Evolutionary conservation across 2,888 invertebrate species (phyloP).

Genomic region (Sinohyriopsis cumingii): DNA sequence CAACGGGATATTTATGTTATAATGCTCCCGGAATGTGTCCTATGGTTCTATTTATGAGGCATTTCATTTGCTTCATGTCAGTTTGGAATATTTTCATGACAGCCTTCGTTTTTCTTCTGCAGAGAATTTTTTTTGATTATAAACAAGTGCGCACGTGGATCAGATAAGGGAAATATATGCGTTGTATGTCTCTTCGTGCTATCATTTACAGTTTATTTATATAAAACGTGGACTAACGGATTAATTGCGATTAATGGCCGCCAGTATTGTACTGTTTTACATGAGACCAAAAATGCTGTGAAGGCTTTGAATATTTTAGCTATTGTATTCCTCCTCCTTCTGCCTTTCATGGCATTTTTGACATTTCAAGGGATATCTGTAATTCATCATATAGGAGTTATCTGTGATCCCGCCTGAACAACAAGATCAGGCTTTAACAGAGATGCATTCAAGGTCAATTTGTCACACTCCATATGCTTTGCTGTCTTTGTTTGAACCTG

Average conservation of each 20-base stretch:
- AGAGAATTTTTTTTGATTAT: slow-evolving; percentile 19
- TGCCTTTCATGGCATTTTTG: slow-evolving; percentile 46
- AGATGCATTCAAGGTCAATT: slow-evolving; percentile 41
- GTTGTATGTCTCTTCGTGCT: slow-evolving; percentile 40
- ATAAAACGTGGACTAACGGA: slow-evolving; percentile 58
- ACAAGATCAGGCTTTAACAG: slow-evolving; percentile 22
- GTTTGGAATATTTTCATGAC: slow-evolving; percentile 45
- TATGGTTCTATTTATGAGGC: slow-evolving; percentile 49
- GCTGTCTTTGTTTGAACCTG: slow-evolving; percentile 47
- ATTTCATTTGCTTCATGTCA: slow-evolving; percentile 54
- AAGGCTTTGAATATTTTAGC: slow-evolving; percentile 48
- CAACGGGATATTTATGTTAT: slow-evolving; percentile 49
- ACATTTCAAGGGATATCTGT: slow-evolving; percentile 38
- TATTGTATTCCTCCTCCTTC: slow-evolving; percentile 42
- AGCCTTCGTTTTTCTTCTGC: slow-evolving; percentile 36
- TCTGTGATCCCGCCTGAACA: slow-evolving; percentile 8
- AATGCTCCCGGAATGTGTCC: slow-evolving; percentile 53
- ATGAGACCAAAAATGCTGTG: slow-evolving; percentile 48
- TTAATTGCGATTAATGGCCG: slow-evolving; percentile 26
- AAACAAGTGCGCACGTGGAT: slow-evolving; percentile 28
- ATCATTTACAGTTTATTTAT: slow-evolving; percentile 51
- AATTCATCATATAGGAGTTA: slow-evolving; percentile 14
- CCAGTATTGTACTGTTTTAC: slow-evolving; percentile 45
- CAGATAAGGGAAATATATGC: slow-evolving; percentile 38
- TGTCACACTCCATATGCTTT: slow-evolving; percentile 43